Base-by-base conservation (phyloP, 2,888 invertebrate genomes). In the Petrolisthes manimaculis region DNA sequence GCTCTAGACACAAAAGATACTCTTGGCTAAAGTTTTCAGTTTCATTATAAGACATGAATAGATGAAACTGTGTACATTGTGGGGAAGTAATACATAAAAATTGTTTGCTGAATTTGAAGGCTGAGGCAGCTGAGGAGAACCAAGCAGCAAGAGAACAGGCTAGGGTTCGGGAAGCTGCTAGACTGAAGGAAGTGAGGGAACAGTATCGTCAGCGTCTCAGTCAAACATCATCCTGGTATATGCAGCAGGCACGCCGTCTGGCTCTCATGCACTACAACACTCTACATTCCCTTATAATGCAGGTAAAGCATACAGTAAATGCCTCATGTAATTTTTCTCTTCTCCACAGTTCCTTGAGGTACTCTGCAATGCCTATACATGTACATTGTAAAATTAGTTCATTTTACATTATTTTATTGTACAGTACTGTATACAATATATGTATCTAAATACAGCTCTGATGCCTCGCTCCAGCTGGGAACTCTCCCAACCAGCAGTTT, bases 191-290 rank as follows among this genome's bases (percentile, higher is more conserved):
- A 56, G 37, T 86, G 71, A 82, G 24, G n/a, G 61, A 83, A 24
- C 85, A 85, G 78, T 83, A 86, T 69, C 82, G 83, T 8, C 21
- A 67, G 6, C 75, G 89, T 37, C 85, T 89, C 56, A 71, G 77
- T 5, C 55, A 78, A 51, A 86, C 77, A 37, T 67, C 85, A 1
- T 21, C 78, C 69, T 53, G 74, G 54, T 82, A 74, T 61, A 89
- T 55, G n/a, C 82, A 81, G 4, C 82, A 82, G 56, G 69, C 82
- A 4, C 82, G 83, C 12, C 74, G 78, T 24, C 71, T 89, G 69
- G 61, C 82, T 14, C 85, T 74, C 54, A 85, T 89, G 85, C 89
- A 89, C 56, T 89, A 89, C 82, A 77, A 82, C 37, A n/a, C 55
- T 21, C 71, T 89, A n/a, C 89, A 81, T 24, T 55, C 77, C 18